Conservation (phyloP, 2,113 vertebrate species). For the Tylochromis polylepis region DNA sequence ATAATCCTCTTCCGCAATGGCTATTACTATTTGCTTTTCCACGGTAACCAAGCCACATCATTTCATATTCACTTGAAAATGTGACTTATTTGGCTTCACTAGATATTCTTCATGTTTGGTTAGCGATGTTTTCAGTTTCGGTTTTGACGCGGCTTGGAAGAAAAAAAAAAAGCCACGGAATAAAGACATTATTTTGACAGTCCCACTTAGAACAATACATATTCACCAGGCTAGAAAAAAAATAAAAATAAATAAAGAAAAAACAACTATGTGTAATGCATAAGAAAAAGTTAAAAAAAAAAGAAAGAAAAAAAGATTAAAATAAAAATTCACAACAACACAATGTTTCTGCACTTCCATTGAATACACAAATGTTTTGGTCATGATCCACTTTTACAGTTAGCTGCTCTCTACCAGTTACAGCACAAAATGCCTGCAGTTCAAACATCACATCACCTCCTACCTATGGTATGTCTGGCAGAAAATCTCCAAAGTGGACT, state of each 20-base stretch:
- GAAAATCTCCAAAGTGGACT: slow-evolving; percentile 81
- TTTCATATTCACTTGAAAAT: slow-evolving; percentile 97
- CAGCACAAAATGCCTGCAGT: slow-evolving; percentile 43
- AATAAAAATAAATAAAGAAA: slow-evolving; percentile 66
- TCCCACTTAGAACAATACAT: slow-evolving; percentile 87
- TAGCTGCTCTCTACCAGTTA: slow-evolving; percentile 85
- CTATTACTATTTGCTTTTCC: slow-evolving; percentile 95
- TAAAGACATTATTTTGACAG: slow-evolving; percentile 83
- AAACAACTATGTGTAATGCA: slow-evolving; percentile 57
- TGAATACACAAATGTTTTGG: slow-evolving; percentile 94
- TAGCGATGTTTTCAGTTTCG: slow-evolving; percentile 94
- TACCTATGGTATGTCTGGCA: slow-evolving; percentile 69
- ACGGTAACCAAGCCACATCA: slow-evolving; percentile 96
- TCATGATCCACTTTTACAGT: slow-evolving; percentile 86
- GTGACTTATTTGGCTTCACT: slow-evolving; percentile 99
- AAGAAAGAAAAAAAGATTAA: slow-evolving; percentile 28
- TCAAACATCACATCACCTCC: slow-evolving; percentile 67
- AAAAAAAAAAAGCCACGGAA: slow-evolving; percentile 31
- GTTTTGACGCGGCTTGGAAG: slow-evolving; percentile 83
- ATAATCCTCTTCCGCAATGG: slow-evolving; percentile 91
- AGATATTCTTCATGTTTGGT: slow-evolving; percentile 98
- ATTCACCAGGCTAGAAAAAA: slow-evolving; percentile 85
- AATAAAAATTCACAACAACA: slow-evolving; percentile 83
- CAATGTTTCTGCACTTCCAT: slow-evolving; percentile 93
- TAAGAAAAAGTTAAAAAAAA: slow-evolving; percentile 29